Conservation (phyloP, 2,113 vertebrate genomes). For the Fregata magnificens region DNA sequence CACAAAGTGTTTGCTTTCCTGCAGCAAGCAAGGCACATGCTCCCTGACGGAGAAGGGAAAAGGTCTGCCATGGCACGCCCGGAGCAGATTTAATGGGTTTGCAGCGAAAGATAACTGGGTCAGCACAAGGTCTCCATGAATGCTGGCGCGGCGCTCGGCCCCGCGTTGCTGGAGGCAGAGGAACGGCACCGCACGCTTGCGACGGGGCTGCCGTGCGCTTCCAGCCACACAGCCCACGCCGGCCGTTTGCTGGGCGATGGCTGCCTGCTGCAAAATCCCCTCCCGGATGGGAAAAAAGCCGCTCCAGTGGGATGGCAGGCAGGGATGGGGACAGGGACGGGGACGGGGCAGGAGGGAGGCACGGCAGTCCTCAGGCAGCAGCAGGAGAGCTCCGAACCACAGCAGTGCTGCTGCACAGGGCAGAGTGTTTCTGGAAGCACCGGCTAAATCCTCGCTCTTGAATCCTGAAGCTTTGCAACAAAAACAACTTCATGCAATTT, state of each 20-base stretch:
- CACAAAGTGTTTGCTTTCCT: not conserved
- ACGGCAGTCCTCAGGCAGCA: fast-evolving
- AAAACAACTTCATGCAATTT: conserved; percentile 9
- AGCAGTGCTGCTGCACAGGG: not conserved
- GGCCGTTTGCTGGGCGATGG: not conserved
- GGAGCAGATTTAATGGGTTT: not conserved
- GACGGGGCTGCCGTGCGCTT: not conserved
- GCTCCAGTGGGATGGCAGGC: not conserved
- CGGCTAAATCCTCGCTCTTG: not conserved
- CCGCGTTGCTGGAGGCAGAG: not conserved
- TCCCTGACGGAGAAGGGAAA: not conserved
- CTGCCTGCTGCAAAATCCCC: not conserved
- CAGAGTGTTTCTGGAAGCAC: not conserved
- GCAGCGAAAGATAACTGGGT: not conserved
- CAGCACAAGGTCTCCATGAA: not conserved
- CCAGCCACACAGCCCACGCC: not conserved
- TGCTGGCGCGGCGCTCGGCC: fast-evolving
- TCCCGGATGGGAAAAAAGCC: not conserved
- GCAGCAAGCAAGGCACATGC: not conserved
- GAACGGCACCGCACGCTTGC: fast-evolving
- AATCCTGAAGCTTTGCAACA: conserved; percentile 31
- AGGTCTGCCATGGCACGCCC: not conserved
- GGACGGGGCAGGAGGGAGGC: too few relatives aligned
- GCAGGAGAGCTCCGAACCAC: not conserved
- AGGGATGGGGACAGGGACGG: too few relatives aligned